Evolutionary conservation across 30 jellyfish, hydroid and myxozoan species (phyloP).

Genomic region (Clytia hemisphaerica): DNA sequence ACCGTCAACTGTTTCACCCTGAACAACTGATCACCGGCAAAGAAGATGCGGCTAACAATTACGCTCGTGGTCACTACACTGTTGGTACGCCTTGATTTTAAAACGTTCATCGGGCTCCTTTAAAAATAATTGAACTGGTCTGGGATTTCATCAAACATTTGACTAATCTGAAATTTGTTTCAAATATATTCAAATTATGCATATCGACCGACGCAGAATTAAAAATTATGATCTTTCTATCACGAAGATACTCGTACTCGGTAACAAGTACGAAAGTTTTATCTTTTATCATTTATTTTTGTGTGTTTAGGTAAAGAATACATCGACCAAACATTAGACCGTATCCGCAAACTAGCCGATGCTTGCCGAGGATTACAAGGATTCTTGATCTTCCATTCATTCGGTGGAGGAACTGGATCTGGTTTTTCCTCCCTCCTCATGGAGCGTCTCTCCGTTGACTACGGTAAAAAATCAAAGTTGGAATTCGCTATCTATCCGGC

Average conservation of each 20-base stretch:
- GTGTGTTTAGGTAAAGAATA: too few relatives aligned
- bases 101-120: too few relatives aligned
- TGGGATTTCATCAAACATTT: too few relatives aligned
- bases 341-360: constrained; percentile 84
- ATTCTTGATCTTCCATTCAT: constrained; percentile 76
- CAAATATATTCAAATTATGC: too few relatives aligned
- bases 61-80: constrained; percentile 95
- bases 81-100: too few relatives aligned
- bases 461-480: constrained; percentile 87
- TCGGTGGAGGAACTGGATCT: constrained; percentile 99
- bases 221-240: too few relatives aligned
- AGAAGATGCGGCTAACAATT: constrained; percentile 97
- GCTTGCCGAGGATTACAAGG: constrained; percentile 93
- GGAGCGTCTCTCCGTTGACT: constrained; percentile 88
- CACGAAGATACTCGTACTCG: too few relatives aligned
- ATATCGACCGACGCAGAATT: too few relatives aligned
- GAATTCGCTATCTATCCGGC: constrained; percentile 95
- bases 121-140: too few relatives aligned
- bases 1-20: constrained; percentile 78
- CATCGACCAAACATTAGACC: constrained; percentile 67
- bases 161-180: too few relatives aligned
- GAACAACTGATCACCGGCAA: constrained; percentile 87
- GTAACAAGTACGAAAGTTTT: too few relatives aligned
- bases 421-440: constrained; percentile 87
- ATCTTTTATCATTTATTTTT: too few relatives aligned